Conservation (phyloP, 2,888 invertebrate species). For the Hirtodrosophila confusa region DNA sequence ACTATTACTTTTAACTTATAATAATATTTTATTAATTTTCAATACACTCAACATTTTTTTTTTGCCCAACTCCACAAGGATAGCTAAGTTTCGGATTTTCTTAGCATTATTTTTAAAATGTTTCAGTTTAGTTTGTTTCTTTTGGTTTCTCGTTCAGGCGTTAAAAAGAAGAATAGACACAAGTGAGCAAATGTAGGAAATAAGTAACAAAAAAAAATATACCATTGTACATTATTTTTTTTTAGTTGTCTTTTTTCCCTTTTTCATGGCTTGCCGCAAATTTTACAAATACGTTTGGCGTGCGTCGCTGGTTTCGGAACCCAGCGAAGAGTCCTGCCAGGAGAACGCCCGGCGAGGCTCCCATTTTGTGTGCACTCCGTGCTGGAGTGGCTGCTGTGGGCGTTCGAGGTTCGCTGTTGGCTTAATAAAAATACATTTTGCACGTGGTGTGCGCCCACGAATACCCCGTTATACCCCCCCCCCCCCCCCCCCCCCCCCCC, state of each 20-base stretch:
- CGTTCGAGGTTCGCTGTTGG: constrained; percentile 34
- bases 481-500: too few species aligned
- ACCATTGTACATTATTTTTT: constrained; percentile 49
- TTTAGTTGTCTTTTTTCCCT: constrained; percentile 10
- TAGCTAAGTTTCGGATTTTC: constrained; percentile 17
- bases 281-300: constrained; percentile 72
- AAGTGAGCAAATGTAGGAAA: constrained; percentile 54
- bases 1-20: too few species aligned
- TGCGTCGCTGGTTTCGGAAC: constrained; percentile 26
- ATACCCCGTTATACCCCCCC: not conserved
- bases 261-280: constrained; percentile 44
- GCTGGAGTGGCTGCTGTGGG: constrained; percentile 44
- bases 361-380: constrained; percentile 46
- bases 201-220: constrained; percentile 36
- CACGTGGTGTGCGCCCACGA: constrained; percentile 53
- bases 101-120: constrained; percentile 5
- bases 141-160: constrained; percentile 36
- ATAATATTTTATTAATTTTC: too few species aligned
- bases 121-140: constrained; percentile 19
- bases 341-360: constrained; percentile 28
- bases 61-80: not conserved
- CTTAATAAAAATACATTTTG: constrained; percentile 79
- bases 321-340: constrained; percentile 20
- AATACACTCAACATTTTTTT: too few species aligned
- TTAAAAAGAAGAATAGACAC: constrained; percentile 54